Conservation (phyloP, 2,113 vertebrate species). For the Gnathochromis pfefferi region DNA sequence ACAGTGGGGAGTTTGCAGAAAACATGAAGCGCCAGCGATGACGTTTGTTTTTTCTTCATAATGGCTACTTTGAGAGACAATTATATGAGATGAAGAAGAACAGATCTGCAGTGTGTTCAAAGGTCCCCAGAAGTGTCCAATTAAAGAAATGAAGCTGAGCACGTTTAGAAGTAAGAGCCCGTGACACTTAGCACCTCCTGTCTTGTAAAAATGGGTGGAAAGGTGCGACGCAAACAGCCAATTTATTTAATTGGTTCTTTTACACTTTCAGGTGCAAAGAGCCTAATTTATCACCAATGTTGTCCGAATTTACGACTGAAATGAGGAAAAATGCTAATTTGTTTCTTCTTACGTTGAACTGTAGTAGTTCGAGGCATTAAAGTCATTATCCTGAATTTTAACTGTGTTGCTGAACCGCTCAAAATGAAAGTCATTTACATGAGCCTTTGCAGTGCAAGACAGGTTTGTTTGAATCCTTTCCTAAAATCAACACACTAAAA, state of each 20-base stretch:
- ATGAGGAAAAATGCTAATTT: not conserved
- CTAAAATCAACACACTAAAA: not conserved
- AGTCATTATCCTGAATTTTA: not conserved
- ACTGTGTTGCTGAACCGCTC: not conserved
- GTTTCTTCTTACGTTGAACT: not conserved
- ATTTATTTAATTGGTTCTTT: slow-evolving; percentile 49
- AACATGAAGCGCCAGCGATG: not conserved
- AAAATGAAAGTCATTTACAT: not conserved
- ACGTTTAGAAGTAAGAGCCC: slow-evolving; percentile 13
- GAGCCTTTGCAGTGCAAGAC: not conserved
- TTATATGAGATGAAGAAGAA: slow-evolving; percentile 16
- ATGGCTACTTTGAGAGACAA: not conserved
- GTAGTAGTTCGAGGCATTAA: not conserved
- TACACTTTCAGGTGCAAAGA: slow-evolving; percentile 3
- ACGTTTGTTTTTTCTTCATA: not conserved
- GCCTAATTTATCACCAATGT: not conserved
- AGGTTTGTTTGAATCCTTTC: not conserved
- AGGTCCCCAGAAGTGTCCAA: slow-evolving; percentile 40
- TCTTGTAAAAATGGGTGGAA: not conserved
- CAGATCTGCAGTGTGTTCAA: not conserved
- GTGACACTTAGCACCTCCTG: slow-evolving; percentile 5
- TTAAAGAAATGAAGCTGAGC: slow-evolving; percentile 38
- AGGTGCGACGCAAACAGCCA: slow-evolving; percentile 39
- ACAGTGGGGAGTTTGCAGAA: not conserved
- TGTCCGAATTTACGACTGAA: not conserved